Conservation (phyloP, 2,888 invertebrate species). For the Peribatodes rhomboidaria region DNA sequence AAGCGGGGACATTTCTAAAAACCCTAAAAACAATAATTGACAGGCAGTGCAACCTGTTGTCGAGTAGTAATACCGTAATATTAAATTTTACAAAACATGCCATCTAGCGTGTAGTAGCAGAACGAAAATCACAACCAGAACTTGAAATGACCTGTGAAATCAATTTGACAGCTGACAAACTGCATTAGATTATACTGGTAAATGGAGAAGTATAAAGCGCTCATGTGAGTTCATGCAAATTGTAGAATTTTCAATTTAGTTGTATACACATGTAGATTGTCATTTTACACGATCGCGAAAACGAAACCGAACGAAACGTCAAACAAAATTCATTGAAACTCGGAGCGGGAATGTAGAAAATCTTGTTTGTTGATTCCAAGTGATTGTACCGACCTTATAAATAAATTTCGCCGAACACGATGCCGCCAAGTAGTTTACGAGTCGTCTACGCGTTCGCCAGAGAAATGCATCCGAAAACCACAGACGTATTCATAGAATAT, state of each 20-base stretch:
- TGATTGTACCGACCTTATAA: conserved; percentile 82
- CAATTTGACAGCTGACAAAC: conserved; percentile 35
- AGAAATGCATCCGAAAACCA: conserved; percentile 91
- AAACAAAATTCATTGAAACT: conserved; percentile 54
- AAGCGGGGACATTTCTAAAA: no score
- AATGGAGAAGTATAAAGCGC: neutral
- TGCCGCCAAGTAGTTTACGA: conserved; percentile 87
- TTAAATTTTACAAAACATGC: neutral
- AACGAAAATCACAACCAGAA: conserved; percentile 15
- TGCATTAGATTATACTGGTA: neutral
- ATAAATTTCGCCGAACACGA: conserved; percentile 77
- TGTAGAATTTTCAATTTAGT: neutral
- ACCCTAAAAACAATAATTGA: neutral
- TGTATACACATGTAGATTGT: conserved; percentile 49
- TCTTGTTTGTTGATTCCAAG: conserved; percentile 81
- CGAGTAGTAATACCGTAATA: conserved; percentile 44
- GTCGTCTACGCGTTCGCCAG: conserved; percentile 92
- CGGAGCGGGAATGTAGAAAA: conserved; percentile 81
- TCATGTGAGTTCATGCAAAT: no score
- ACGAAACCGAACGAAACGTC: conserved; percentile 52
- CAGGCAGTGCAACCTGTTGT: conserved; percentile 53
- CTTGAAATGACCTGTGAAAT: neutral
- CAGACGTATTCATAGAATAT: conserved; percentile 90
- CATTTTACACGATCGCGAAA: conserved; percentile 42
- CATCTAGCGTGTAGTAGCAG: conserved; percentile 33